Conservation (phyloP, 2,797 vertebrate species). For the Sandelia bainsii region DNA sequence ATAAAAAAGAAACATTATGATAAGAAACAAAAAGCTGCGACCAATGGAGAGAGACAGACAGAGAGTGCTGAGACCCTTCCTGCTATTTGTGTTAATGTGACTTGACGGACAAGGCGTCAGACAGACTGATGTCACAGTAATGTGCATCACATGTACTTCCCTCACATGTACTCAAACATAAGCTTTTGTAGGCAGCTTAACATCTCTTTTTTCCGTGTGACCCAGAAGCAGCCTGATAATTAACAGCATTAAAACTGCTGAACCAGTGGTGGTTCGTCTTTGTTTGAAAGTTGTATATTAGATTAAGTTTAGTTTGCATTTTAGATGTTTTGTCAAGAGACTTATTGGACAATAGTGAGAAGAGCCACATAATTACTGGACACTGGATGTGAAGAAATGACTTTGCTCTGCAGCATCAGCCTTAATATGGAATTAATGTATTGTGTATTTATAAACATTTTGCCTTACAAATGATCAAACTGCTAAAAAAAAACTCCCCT, state of each 20-base stretch:
- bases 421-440: not conserved
- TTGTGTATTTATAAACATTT: slow-evolving; percentile 13
- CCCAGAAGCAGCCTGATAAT: too few relatives aligned
- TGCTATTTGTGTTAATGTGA: slow-evolving; percentile 45
- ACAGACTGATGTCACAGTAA: slow-evolving; percentile 35
- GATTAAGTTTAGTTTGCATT: not conserved
- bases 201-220: too few relatives aligned
- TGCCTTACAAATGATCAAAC: slow-evolving; percentile 8
- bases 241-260: too few relatives aligned
- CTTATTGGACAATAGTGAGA: slow-evolving; percentile 4
- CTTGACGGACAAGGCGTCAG: slow-evolving; percentile 44
- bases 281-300: not conserved
- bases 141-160: slow-evolving; percentile 31
- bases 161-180: not conserved
- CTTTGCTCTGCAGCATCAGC: not conserved
- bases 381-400: not conserved
- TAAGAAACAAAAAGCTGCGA: slow-evolving; percentile 26
- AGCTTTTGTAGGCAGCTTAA: slow-evolving; percentile 5
- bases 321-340: not conserved
- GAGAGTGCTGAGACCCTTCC: slow-evolving; percentile 32
- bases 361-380: not conserved
- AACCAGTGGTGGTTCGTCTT: too few relatives aligned
- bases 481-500: not conserved
- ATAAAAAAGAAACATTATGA: not conserved
- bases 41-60: slow-evolving; percentile 10